Evolutionary conservation across 2,113 vertebrate genomes (phyloP), one percentile per base, ranked within the genome.

Genomic region (Tiliqua scincoides): DNA sequence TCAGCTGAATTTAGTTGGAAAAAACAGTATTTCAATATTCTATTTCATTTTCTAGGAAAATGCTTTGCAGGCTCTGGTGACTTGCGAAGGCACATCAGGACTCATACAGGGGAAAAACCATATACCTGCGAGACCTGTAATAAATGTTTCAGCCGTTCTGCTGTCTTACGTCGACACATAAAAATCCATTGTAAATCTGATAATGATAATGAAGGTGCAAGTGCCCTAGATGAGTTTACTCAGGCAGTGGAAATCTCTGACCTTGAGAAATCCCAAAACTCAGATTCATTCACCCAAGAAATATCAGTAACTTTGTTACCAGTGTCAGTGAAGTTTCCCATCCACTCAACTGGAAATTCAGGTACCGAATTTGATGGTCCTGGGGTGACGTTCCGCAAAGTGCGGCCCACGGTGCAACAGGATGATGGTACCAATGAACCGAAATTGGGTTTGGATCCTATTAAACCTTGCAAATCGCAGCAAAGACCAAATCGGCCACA

Each of bases 21-120:
- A 5, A 70, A 80, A 21, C 11, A 40, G 0, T 54, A 7, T 43
- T 7, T 70, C 75, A 82, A 40, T 40, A 0, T 57, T 0, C 14
- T 27, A 0, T 77, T n/a, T 32, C 87, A 84, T 81, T 73, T 83
- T 57, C 37, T 6, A 99, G 98, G 98, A 3, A 99, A 99, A 54
- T 96, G 97, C 59, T 99, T 99, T 37, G 97, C 97, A 4, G 98
- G 98, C 30, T 99, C 98, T 0, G 98, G 98, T 2, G 98, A 99
- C 93, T 97, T 99, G 76, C 98, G 97, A 80, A 96, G 99, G 37
- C 99, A 99, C 0, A 96, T 98, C 67, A 95, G 98, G 48, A 98
- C 98, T 0, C 99, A 99, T 87, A 99, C 99, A 0, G 99, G 99
- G 52, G 99, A 99, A 93, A 98, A 98, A 82, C 99, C 99, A 0